phyloP scores from a whole-genome alignment of 2,888 invertebrate genomes.

The Dioctria linearis region DNA sequence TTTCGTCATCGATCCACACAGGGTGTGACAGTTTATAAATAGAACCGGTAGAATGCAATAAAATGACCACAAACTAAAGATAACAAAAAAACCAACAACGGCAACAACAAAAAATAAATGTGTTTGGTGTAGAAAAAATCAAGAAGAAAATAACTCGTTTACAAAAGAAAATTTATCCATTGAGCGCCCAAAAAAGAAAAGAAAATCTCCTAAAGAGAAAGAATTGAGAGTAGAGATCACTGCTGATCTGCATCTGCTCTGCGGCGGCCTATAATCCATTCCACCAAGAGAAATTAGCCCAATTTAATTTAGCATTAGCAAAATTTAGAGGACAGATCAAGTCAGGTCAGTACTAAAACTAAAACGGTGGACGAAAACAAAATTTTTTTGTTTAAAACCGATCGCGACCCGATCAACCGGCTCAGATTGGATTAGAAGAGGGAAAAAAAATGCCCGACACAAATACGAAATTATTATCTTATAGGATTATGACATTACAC shows the following conservation, averaged over 20 bases:
- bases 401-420: too few relatives aligned
- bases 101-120: too few relatives aligned
- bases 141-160: slow-evolving; percentile 31
- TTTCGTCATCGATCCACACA: slow-evolving; percentile 57
- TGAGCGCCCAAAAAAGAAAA: neutral
- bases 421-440: neutral
- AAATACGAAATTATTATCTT: slow-evolving; percentile 31
- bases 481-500: slow-evolving; percentile 21
- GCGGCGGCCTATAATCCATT: too few relatives aligned
- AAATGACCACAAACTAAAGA: slow-evolving; percentile 38
- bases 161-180: slow-evolving; percentile 34
- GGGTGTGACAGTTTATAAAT: slow-evolving; percentile 59
- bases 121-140: neutral
- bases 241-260: neutral
- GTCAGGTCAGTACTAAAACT: too few relatives aligned
- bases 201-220: neutral
- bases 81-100: neutral
- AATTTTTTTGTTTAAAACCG: neutral
- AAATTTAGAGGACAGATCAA: too few relatives aligned
- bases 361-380: neutral
- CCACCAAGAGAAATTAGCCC: too few relatives aligned
- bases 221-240: neutral
- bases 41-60: slow-evolving; percentile 58
- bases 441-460: slow-evolving; percentile 22
- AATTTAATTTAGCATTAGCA: too few relatives aligned